Percentiles rank a stretch among this genome's conserved stretches.
These are phyloP conservation scores for Saccopteryx leptura DNA, from an alignment of 2,113 vertebrate genomes.

Conservation along the genomic window DNA sequence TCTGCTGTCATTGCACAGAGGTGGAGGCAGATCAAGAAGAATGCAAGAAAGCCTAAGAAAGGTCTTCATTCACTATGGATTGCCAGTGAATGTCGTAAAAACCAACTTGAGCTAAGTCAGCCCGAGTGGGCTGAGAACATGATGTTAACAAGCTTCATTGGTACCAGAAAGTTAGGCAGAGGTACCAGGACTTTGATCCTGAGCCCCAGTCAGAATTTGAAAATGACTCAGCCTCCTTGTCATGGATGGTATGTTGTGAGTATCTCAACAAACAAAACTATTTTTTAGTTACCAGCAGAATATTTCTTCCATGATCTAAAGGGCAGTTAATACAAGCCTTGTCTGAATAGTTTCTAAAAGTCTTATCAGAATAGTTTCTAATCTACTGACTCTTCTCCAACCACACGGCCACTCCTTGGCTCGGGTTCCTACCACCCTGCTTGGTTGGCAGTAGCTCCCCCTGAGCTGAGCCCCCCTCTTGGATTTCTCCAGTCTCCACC, in stretches of 20 bases:
- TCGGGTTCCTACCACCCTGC: background rate
- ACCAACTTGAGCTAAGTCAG: background rate
- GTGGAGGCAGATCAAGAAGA: background rate
- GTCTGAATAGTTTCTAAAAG: background rate
- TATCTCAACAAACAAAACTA: background rate
- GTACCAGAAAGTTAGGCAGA: background rate
- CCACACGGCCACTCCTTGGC: background rate
- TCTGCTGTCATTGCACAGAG: background rate
- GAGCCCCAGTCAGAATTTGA: background rate
- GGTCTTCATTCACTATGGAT: background rate
- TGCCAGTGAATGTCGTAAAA: background rate
- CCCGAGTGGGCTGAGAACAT: background rate
- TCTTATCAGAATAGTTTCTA: background rate
- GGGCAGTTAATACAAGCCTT: background rate
- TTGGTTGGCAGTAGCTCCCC: background rate
- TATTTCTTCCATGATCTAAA: background rate
- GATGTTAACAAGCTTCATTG: background rate
- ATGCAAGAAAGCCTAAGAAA: background rate
- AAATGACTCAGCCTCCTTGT: constrained; percentile 25
- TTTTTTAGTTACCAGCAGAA: constrained; percentile 1
- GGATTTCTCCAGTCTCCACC: background rate
- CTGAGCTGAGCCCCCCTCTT: background rate
- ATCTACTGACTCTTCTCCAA: background rate
- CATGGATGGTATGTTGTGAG: background rate
- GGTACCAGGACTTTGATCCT: background rate